These are phyloP conservation scores for Callitettix versicolor DNA, from an alignment of 1,140 invertebrate species.

Conservation along the genomic window DNA sequence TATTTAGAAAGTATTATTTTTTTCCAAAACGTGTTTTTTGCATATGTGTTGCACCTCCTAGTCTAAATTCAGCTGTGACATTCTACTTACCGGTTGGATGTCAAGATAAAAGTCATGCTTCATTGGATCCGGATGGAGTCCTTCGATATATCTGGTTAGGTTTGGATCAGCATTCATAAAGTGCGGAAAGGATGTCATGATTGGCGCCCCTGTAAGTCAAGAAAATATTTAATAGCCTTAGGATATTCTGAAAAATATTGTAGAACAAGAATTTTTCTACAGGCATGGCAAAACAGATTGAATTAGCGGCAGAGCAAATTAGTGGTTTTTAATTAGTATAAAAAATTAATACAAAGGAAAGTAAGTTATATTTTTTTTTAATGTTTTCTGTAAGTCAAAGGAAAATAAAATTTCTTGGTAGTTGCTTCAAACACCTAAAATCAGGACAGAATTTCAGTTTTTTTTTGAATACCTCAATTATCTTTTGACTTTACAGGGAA, in stretches of 20 bases:
- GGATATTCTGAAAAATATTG: too few species aligned
- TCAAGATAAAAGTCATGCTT: conserved; percentile 73
- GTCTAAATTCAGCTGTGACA: background rate
- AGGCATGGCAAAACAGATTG: conserved; percentile 7
- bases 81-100: conserved; percentile 66
- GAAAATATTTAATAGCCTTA: too few species aligned
- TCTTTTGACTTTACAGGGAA: too few species aligned
- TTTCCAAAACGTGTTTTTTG: background rate
- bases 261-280: too few species aligned
- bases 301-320: conserved; percentile 2
- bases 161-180: conserved; percentile 43
- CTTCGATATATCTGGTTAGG: conserved; percentile 60
- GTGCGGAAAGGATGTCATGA: conserved; percentile 26
- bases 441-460: too few species aligned
- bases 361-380: too few species aligned
- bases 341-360: too few species aligned
- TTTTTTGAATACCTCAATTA: too few species aligned
- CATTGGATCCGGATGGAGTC: conserved; percentile 62
- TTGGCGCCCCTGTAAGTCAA: conserved; percentile 20
- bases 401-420: too few species aligned
- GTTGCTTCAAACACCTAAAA: too few species aligned
- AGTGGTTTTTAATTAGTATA: too few species aligned
- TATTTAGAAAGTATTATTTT: background rate
- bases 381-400: too few species aligned
- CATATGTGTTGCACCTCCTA: background rate